phyloP scores from a whole-genome alignment of 2,113 vertebrate genomes.

The Tetrao urogallus region DNA sequence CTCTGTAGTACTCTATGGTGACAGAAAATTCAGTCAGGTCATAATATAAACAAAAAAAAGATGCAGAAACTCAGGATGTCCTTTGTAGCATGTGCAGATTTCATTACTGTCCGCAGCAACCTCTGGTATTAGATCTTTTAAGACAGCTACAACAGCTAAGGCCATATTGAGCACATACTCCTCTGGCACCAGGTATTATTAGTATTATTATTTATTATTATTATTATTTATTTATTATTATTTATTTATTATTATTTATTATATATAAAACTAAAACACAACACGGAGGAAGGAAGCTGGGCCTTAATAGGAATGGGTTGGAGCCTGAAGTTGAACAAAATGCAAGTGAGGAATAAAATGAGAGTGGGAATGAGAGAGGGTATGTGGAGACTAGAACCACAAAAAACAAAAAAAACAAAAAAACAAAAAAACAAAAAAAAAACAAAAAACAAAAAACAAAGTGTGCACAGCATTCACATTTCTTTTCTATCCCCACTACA shows the following conservation, averaged over 20 bases:
- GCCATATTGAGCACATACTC: not conserved
- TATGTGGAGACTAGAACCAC: not conserved
- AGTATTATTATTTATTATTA: too few species aligned
- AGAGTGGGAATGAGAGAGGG: not conserved
- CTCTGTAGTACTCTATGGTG: not conserved
- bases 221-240: too few species aligned
- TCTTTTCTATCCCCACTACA: constrained; percentile 12
- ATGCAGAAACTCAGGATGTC: not conserved
- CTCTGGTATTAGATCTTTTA: not conserved
- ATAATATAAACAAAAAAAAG: not conserved
- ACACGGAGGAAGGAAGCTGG: not conserved
- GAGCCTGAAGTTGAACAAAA: not conserved
- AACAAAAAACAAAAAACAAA: not conserved
- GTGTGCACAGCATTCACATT: not conserved
- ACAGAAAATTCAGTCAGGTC: not conserved
- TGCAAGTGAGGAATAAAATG: not conserved
- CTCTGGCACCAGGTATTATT: not conserved
- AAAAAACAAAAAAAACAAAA: not conserved
- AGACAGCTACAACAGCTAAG: not conserved
- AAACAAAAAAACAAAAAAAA: not conserved
- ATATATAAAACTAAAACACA: not conserved
- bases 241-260: too few species aligned
- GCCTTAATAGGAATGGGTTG: not conserved
- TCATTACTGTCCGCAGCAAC: not conserved
- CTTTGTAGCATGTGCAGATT: not conserved